These are phyloP conservation scores for Amorpha juglandis DNA, from an alignment of 2,888 invertebrate species.

Conservation along the genomic window DNA sequence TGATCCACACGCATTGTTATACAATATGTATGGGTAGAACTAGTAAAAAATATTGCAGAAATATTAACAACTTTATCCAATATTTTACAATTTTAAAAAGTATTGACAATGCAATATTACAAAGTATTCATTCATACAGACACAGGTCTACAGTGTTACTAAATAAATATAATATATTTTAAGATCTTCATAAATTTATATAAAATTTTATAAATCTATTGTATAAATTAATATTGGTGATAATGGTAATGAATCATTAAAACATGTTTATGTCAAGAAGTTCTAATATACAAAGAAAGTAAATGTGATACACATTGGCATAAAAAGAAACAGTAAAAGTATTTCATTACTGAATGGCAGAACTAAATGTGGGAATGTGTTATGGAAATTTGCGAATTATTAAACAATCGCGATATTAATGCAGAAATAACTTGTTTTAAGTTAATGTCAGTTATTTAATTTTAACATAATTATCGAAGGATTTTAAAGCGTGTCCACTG, in stretches of 20 bases:
- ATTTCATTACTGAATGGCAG: background rate
- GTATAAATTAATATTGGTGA: background rate
- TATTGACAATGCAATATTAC: too few species aligned
- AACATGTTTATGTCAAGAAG: too few species aligned
- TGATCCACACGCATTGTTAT: background rate
- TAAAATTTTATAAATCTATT: too few species aligned
- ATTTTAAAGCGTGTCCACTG: conserved; percentile 51
- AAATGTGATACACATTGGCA: background rate
- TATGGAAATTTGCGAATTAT: background rate
- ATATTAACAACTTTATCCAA: too few species aligned
- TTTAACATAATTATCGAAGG: conserved; percentile 33
- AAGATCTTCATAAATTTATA: too few species aligned
- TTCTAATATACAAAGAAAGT: background rate
- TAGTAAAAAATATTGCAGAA: too few species aligned
- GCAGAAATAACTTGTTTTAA: background rate
- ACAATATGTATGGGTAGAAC: background rate
- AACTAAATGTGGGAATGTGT: background rate
- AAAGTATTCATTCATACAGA: too few species aligned
- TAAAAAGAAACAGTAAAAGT: background rate
- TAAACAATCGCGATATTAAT: background rate
- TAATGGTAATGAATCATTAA: background rate
- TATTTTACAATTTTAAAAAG: too few species aligned
- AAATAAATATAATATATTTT: too few species aligned
- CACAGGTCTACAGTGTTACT: too few species aligned
- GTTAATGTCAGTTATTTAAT: conserved; percentile 6